A percentile compares a stretch with the other conserved stretches of the same genome.
Evolutionary conservation across 1,140 invertebrate species (phyloP).

Genomic region (Drosophila novamexicana): DNA sequence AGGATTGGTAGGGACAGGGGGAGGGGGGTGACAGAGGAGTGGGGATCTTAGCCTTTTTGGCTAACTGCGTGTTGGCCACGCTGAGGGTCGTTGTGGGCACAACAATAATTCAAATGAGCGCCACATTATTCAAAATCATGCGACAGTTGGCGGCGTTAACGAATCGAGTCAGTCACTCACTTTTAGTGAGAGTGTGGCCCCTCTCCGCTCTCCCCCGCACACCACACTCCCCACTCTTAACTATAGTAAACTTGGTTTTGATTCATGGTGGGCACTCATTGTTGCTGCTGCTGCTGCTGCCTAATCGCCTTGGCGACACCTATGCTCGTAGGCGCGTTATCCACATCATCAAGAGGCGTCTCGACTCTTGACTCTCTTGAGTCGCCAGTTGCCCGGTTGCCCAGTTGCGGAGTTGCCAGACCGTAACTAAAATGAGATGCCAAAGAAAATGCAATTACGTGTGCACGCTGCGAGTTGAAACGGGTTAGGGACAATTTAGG

Average conservation of each 20-base stretch:
- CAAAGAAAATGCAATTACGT: slow-evolving; percentile 82
- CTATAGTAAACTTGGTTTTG: slow-evolving; percentile 60
- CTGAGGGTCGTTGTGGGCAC: slow-evolving; percentile 48
- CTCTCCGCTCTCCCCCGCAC: background rate
- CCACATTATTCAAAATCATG: slow-evolving; percentile 72
- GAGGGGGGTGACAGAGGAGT: background rate
- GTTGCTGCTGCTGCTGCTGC: slow-evolving; percentile 32
- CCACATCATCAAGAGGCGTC: slow-evolving; percentile 40
- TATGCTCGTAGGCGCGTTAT: slow-evolving; percentile 74
- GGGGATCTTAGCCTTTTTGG: too few relatives aligned
- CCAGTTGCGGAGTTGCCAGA: slow-evolving; percentile 67
- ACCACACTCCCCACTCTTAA: background rate
- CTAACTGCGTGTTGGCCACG: slow-evolving; percentile 26
- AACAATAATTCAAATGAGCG: slow-evolving; percentile 79
- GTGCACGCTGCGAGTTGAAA: slow-evolving; percentile 45
- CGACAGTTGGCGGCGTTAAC: slow-evolving; percentile 66
- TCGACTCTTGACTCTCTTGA: background rate
- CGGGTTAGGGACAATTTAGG: slow-evolving; percentile 11
- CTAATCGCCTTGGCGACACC: slow-evolving; percentile 80
- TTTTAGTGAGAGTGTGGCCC: background rate
- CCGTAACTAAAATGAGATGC: slow-evolving; percentile 82
- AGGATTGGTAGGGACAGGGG: background rate
- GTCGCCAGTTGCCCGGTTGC: slow-evolving; percentile 38
- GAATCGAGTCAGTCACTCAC: slow-evolving; percentile 53
- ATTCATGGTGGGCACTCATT: slow-evolving; percentile 66